Percentiles rank a stretch among this genome's conserved stretches.
Conservation (phyloP, 2,113 vertebrate species). For the Barbus barbus region DNA sequence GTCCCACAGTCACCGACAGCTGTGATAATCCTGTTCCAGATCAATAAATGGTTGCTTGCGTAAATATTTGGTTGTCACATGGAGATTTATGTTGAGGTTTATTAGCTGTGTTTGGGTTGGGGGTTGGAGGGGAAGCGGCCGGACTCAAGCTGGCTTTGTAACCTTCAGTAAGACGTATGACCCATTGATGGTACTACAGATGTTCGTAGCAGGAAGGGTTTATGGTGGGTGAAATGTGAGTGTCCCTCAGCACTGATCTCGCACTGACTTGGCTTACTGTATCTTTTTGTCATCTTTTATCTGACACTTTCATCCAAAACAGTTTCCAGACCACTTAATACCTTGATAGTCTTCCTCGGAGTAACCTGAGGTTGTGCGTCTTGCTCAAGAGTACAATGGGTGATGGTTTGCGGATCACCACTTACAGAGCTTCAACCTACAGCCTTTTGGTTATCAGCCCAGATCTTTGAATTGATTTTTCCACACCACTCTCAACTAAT, state of each 20-base stretch:
- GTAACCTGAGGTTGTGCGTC: background rate
- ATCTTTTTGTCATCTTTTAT: conserved; percentile 18
- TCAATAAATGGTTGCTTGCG: conserved; percentile 51
- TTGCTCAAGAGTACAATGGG: background rate
- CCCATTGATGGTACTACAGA: background rate
- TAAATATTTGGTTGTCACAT: conserved; percentile 54
- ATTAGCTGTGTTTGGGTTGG: conserved; percentile 42
- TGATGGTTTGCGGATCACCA: background rate
- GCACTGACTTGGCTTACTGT: background rate
- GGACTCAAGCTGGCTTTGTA: conserved; percentile 6
- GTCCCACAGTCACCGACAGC: conserved; percentile 30
- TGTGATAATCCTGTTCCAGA: conserved; percentile 38
- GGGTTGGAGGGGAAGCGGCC: background rate
- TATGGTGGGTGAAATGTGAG: conserved; percentile 7
- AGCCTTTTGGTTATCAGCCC: conserved; percentile 6
- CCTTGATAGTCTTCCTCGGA: background rate
- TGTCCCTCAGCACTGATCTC: background rate
- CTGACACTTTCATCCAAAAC: conserved; percentile 2
- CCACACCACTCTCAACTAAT: conserved; percentile 8
- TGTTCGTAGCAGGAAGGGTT: background rate
- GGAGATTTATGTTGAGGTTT: conserved; percentile 49
- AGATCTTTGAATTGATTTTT: conserved; percentile 19
- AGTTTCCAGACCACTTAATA: conserved; percentile 24
- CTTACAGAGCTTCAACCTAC: background rate
- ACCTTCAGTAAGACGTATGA: conserved; percentile 9